These are phyloP conservation scores for Chiroxiphia lanceolata DNA, from an alignment of 2,797 vertebrate genomes.

Conservation along the genomic window DNA sequence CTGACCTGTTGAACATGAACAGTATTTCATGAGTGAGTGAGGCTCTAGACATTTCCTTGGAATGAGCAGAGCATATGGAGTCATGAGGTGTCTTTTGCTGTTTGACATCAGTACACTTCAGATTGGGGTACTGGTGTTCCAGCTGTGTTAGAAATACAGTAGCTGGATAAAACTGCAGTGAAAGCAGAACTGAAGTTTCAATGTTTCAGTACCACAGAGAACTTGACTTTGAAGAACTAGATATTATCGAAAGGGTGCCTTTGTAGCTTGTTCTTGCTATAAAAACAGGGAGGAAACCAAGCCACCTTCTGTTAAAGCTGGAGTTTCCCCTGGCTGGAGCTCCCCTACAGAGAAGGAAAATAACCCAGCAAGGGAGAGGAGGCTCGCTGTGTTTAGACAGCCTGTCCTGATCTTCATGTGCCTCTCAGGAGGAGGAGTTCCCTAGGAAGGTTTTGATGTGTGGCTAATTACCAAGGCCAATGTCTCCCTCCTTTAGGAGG, in stretches of 20 bases:
- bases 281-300: constrained; percentile 43
- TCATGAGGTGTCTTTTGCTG: not conserved
- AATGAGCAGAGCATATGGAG: not conserved
- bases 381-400: constrained; percentile 22
- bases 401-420: constrained; percentile 13
- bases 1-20: not conserved
- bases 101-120: not conserved
- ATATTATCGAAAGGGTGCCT: not conserved
- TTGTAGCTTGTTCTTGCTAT: constrained; percentile 14
- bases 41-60: not conserved
- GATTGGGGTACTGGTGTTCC: not conserved
- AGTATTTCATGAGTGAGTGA: not conserved
- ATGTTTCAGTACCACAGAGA: not conserved
- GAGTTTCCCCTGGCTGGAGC: constrained; percentile 32
- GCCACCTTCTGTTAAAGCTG: not conserved
- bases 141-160: not conserved
- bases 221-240: not conserved
- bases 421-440: constrained; percentile 42
- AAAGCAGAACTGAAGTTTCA: not conserved
- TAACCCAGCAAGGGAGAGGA: constrained; percentile 4
- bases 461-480: not conserved
- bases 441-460: constrained; percentile 13
- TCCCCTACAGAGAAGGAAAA: constrained; percentile 39
- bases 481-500: not conserved
- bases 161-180: not conserved